Evolutionary conservation across 2,888 invertebrate species (phyloP), one percentile per base, ranked within the genome.

Genomic region (Microdon myrmicae): DNA sequence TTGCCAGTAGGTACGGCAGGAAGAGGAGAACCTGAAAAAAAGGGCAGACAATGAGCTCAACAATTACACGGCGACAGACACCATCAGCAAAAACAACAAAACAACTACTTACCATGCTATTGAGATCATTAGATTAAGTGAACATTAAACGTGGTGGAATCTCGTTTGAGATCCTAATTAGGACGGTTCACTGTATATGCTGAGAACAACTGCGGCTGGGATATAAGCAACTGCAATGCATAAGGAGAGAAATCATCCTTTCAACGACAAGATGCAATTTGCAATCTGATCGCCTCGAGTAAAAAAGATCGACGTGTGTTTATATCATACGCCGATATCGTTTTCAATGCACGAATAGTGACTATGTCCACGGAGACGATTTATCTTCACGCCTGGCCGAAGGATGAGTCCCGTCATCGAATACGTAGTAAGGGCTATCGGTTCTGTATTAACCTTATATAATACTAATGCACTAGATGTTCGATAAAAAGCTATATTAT

Each of bases 241-340:
- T 3, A 16, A 28, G 41, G 7, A 20, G 49, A 45, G 26, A 44
- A 39, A 39, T 44, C 56, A 35, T 56, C 56, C 51, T n/a, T 31
- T 51, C 58, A 58, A 54, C 64, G 64, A 64, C 58, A 64, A 58
- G 64, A 23, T 64, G 64, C 64, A 64, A 64, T 64, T 64, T 64
- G 64, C 58, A 64, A 64, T 64, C 64, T 58, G 58, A 60, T 60
- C 41, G 54, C 41, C 59, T 32, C 45, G 51, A 49, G 44, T 45
- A 44, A 44, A 59, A 51, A 51, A 53, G 45, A 53, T 58, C 58
- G 51, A 51, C 58, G 38, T 51, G 58, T 28, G 45, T 23, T 47
- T 25, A 23, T 28, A 59, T 47, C 41, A 39, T 47, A 39, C 53
- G 45, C 14, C 29, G 41, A 49, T 49, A 49, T 37, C 25, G 23